A percentile compares a stretch with the other conserved stretches of the same genome.
Conservation (phyloP, 2,797 vertebrate species). For the Etheostoma nigrum region DNA sequence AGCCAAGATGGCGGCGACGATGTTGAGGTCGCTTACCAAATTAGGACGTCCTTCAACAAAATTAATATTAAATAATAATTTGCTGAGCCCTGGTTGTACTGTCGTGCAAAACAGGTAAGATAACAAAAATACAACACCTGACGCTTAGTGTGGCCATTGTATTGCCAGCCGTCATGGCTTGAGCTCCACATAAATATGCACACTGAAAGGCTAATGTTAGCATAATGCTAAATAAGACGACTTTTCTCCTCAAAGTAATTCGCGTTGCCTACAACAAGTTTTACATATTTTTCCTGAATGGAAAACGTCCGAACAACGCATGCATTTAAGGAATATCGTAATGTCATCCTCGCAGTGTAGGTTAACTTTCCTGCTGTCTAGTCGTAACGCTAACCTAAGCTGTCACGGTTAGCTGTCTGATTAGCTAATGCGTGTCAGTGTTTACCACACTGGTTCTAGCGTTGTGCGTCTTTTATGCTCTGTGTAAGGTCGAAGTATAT, state of each 20-base stretch:
- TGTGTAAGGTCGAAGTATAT: background rate
- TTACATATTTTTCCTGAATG: background rate
- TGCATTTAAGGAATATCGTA: rapidly evolving
- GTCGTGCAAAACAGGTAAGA: constrained; percentile 84
- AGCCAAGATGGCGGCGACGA: constrained; percentile 84
- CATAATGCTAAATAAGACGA: constrained; percentile 42
- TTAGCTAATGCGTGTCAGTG: constrained; percentile 26
- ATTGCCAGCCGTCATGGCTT: rapidly evolving
- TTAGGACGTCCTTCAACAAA: constrained; percentile 87
- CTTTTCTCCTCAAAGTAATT: background rate
- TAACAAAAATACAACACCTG: rapidly evolving
- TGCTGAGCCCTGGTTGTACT: constrained; percentile 70
- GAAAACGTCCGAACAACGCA: background rate
- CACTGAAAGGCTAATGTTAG: constrained; percentile 48
- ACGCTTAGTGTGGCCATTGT: rapidly evolving
- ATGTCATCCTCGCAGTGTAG: too few species aligned
- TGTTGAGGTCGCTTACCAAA: constrained; percentile 85
- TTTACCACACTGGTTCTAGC: background rate
- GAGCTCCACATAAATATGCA: background rate
- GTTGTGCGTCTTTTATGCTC: background rate
- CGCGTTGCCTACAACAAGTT: background rate
- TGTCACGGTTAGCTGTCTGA: background rate
- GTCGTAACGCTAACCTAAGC: background rate
- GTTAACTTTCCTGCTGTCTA: background rate
- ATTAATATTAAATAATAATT: constrained; percentile 74